Percentiles rank a stretch among this genome's conserved stretches.
These are phyloP conservation scores for Bugulina stolonifera DNA, from an alignment of 2,888 invertebrate species.

Conservation along the genomic window DNA sequence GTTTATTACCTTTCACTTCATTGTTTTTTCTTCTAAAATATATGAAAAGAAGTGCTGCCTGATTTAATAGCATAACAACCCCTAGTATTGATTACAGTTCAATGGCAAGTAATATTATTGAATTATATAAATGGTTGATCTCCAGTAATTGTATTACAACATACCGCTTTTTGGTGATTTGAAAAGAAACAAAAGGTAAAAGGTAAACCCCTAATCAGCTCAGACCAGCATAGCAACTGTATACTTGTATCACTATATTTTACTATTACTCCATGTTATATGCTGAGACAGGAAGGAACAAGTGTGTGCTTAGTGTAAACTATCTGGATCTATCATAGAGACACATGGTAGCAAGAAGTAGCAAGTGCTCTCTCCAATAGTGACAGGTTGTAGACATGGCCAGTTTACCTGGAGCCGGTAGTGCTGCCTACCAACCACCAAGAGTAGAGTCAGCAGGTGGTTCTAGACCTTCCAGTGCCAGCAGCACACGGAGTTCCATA, in stretches of 20 bases:
- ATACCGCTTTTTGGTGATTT: not conserved
- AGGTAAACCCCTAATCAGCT: conserved; percentile 9
- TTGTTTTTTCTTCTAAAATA: conserved; percentile 14
- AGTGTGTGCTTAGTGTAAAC: not conserved
- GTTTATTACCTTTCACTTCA: not conserved
- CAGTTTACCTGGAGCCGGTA: not conserved
- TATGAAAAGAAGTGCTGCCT: not conserved
- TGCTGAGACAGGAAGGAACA: not conserved
- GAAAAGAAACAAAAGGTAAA: not conserved
- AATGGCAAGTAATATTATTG: conserved; percentile 18
- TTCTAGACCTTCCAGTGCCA: conserved; percentile 12
- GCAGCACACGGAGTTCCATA: conserved; percentile 2
- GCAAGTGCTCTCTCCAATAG: not conserved
- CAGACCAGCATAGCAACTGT: conserved; percentile 14
- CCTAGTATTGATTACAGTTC: conserved; percentile 22
- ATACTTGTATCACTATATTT: not conserved
- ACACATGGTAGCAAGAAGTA: not conserved
- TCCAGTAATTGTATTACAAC: not conserved
- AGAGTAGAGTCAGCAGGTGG: conserved; percentile 5
- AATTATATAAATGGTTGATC: conserved; percentile 3
- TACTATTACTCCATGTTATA: not conserved
- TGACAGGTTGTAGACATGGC: not conserved
- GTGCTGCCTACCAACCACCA: not conserved
- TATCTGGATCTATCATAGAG: too few species aligned
- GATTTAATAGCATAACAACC: conserved; percentile 6